Base-by-base conservation (phyloP, 2,888 invertebrate genomes). In the Chalcis sispes region DNA sequence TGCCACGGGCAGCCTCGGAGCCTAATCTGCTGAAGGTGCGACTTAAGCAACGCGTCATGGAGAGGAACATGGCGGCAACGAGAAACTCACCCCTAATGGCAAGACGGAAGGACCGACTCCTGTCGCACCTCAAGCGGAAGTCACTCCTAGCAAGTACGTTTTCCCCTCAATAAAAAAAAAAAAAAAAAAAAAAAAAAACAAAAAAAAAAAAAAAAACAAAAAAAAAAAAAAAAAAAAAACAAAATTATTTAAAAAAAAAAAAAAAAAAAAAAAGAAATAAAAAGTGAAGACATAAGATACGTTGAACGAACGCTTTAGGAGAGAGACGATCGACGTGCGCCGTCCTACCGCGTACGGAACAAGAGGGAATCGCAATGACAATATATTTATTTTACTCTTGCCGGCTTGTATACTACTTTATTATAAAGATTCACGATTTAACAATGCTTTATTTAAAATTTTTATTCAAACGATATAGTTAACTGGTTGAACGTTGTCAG, bases 11-110 rank as follows among this genome's bases (percentile, higher is more conserved):
- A 96, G 97, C 97, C 89, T 98, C 98, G 90, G 98, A 98, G 93
- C 97, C 98, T 85, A 98, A 98, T 92, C 93, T 98, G 91, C 93
- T 96, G 91, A 96, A 96, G 92, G 95, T 96, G 90, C 94, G 96
- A 82, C 93, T 96, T 89, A 96, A 96, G 91, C 95, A 97, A 91
- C 96, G 98, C 89, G 97, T 98, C 89, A 95, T 96, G 91, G 97
- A 98, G 90, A 93, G 97, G 82, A 88, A 88, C 82, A 84, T 87
- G 85, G 88, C 88, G 18, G 81, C 82, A 29, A 85, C 87, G 80
- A 94, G 98, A 89, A 95, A 96, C 89, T 97, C 97, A 89, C 97
- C 98, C 84, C 93, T 97, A 90, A 95, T 92, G 85, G 90, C 93
- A 83, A 92, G 95, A 84, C 93, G 97, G 82, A 96, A 94, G 89